Percentiles rank a stretch among this genome's conserved stretches.
These are phyloP conservation scores for Calidris pugnax DNA, from an alignment of 2,113 vertebrate species.

Conservation along the genomic window DNA sequence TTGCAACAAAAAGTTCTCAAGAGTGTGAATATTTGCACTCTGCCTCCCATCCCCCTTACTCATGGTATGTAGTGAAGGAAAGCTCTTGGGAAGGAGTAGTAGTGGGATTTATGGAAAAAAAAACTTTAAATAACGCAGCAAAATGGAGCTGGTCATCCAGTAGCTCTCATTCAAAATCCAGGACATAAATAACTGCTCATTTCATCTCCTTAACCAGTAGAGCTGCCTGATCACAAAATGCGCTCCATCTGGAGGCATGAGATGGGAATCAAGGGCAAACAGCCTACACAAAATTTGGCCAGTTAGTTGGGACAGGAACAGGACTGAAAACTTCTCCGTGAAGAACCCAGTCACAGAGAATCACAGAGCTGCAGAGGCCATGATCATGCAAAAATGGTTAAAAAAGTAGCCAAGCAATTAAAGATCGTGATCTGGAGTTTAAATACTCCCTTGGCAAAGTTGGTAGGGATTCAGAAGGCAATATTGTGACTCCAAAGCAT, in stretches of 20 bases:
- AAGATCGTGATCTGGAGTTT: neutral
- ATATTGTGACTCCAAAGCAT: neutral
- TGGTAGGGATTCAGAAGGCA: neutral
- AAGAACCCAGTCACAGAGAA: neutral
- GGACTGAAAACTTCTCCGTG: neutral
- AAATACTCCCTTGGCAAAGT: neutral
- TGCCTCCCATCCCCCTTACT: neutral
- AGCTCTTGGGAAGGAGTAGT: neutral
- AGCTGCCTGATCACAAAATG: neutral
- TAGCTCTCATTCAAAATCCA: neutral
- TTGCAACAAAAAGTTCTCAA: neutral
- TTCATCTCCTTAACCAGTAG: neutral
- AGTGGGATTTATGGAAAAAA: neutral
- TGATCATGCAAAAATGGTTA: neutral
- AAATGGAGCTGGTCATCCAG: neutral
- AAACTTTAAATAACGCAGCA: neutral
- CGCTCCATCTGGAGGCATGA: neutral
- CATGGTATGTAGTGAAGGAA: neutral
- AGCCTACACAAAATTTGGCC: neutral
- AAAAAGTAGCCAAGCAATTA: neutral
- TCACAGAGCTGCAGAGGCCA: neutral
- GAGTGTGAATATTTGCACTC: neutral
- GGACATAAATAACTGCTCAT: neutral
- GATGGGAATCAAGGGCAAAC: neutral
- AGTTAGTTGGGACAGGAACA: neutral